These are phyloP conservation scores for Ondatra zibethicus DNA, from an alignment of 2,113 vertebrate genomes.

Conservation along the genomic window DNA sequence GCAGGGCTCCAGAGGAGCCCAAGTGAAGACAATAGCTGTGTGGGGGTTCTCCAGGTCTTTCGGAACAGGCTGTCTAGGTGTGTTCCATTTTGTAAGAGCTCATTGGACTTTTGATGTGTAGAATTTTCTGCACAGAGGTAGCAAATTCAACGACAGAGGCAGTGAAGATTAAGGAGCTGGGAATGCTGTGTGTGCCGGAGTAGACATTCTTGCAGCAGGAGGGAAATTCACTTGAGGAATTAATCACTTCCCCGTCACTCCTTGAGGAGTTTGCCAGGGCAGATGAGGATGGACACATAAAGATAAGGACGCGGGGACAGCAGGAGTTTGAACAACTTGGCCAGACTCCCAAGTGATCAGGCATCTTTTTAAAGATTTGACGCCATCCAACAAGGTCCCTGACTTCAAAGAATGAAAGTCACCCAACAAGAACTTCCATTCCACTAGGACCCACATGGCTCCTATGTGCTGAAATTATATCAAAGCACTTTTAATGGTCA, in stretches of 20 bases:
- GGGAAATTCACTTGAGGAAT: not conserved
- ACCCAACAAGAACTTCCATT: not conserved
- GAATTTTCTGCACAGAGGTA: not conserved
- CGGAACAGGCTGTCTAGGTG: no score
- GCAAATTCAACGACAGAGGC: not conserved
- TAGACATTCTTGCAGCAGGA: not conserved
- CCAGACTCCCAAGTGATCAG: fast-evolving
- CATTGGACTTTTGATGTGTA: not conserved
- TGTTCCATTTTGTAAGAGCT: not conserved
- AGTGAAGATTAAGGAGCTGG: not conserved
- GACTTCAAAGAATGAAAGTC: not conserved
- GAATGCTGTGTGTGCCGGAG: not conserved
- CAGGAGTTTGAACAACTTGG: fast-evolving
- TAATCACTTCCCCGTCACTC: not conserved
- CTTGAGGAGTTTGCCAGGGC: fast-evolving
- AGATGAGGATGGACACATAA: not conserved
- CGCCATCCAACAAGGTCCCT: not conserved
- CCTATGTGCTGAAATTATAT: not conserved
- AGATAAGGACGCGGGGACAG: fast-evolving
- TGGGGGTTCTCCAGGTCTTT: fast-evolving
- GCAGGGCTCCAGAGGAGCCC: no score
- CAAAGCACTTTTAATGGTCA: not conserved
- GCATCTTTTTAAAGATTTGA: not conserved
- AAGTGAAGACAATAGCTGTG: no score
- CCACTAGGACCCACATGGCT: fast-evolving